Conservation (phyloP, 1,140 invertebrate species). For the Protaetia brevitarsis region DNA sequence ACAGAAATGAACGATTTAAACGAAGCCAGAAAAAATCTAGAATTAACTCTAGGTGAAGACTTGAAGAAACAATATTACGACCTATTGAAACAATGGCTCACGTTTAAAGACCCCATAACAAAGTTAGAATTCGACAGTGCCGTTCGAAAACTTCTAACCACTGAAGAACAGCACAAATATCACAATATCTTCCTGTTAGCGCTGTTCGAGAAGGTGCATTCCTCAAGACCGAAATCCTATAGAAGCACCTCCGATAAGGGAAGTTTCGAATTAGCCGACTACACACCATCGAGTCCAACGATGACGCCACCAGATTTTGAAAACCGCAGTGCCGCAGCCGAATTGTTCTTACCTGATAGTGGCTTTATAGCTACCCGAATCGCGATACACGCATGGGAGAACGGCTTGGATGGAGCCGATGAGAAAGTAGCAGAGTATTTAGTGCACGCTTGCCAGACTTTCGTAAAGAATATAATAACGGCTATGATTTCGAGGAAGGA, state of each 20-base stretch:
- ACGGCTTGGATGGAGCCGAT: constrained; percentile 41
- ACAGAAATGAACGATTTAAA: constrained; percentile 33
- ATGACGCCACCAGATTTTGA: constrained; percentile 35
- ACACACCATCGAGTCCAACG: constrained; percentile 36
- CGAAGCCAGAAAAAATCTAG: constrained; percentile 39
- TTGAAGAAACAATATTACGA: constrained; percentile 40
- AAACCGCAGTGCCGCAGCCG: constrained; percentile 38
- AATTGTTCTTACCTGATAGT: constrained; percentile 43
- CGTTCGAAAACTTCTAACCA: constrained; percentile 38
- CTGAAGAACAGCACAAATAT: constrained; percentile 40
- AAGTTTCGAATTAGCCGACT: constrained; percentile 25
- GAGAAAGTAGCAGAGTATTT: constrained; percentile 40
- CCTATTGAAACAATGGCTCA: constrained; percentile 40
- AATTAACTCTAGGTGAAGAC: constrained; percentile 35
- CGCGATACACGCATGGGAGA: constrained; percentile 43
- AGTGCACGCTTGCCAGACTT: constrained; percentile 42
- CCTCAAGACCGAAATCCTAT: constrained; percentile 28
- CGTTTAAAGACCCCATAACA: constrained; percentile 38
- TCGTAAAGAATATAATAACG: constrained; percentile 56
- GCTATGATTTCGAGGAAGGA: constrained; percentile 53
- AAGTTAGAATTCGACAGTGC: constrained; percentile 40
- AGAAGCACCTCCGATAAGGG: constrained; percentile 32
- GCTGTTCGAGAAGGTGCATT: constrained; percentile 33
- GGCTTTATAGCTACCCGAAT: constrained; percentile 40
- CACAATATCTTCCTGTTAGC: constrained; percentile 43